phyloP scores from a whole-genome alignment of 1,140 invertebrate species.

The Drosophila pectinifera region DNA sequence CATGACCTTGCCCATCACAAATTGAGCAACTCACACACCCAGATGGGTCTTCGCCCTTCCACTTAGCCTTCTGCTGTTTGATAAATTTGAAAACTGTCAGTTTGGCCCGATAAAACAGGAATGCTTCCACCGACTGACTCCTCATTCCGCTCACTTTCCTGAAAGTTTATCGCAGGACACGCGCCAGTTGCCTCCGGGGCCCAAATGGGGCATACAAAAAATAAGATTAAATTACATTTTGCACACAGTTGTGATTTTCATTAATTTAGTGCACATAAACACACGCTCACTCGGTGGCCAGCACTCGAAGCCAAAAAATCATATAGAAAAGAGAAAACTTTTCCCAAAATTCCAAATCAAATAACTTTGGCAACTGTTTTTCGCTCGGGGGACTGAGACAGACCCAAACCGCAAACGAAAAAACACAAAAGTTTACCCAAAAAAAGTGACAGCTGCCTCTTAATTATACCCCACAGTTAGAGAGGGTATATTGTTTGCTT shows the following conservation, averaged over 20 bases:
- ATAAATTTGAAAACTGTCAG: constrained; percentile 80
- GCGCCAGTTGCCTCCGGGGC: constrained; percentile 48
- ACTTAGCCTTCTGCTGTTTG: constrained; percentile 44
- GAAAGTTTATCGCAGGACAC: constrained; percentile 55
- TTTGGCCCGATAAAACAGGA: constrained; percentile 60
- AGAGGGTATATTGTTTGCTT: constrained; percentile 13
- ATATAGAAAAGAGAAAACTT: constrained; percentile 57
- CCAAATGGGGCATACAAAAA: constrained; percentile 34
- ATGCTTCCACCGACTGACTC: constrained; percentile 24
- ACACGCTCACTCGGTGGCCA: constrained; percentile 56
- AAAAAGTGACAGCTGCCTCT: constrained; percentile 49
- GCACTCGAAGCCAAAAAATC: constrained; percentile 36
- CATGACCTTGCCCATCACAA: constrained; percentile 60
- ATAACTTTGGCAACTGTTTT: constrained; percentile 75
- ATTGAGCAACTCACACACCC: constrained; percentile 21
- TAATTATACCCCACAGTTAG: constrained; percentile 19
- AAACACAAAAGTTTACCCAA: constrained; percentile 41
- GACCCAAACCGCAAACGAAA: constrained; percentile 67
- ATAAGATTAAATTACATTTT: constrained; percentile 77
- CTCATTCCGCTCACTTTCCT: constrained; percentile 13
- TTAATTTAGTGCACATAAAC: constrained; percentile 78
- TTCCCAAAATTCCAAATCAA: constrained; percentile 72
- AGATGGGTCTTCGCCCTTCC: constrained; percentile 41
- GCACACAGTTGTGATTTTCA: constrained; percentile 81
- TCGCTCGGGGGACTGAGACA: constrained; percentile 22